Percentiles rank a stretch among this genome's conserved stretches.
Conservation (phyloP, 92 coral and sea anemone genomes). For the Phenganax marumi region DNA sequence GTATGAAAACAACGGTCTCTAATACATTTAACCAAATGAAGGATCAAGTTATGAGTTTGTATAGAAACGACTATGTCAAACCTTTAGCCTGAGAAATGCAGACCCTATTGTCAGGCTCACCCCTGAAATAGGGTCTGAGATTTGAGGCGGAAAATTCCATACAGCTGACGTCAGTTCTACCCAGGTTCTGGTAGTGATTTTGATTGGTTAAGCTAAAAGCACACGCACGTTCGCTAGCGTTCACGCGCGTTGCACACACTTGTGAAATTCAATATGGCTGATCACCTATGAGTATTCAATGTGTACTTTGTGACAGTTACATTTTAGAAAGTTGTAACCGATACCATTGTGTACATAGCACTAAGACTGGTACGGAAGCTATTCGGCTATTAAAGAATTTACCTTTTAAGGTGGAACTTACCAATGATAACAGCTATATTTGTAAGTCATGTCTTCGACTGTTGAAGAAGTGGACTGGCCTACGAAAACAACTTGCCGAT, state of each 20-base stretch:
- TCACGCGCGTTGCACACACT: background rate
- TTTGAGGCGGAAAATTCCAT: background rate
- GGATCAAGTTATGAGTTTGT: too few relatives aligned
- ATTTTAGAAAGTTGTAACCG: background rate
- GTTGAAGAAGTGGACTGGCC: background rate
- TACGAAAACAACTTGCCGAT: background rate
- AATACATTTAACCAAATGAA: too few relatives aligned
- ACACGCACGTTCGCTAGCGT: background rate
- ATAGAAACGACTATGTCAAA: too few relatives aligned
- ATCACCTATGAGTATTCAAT: background rate
- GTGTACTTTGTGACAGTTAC: background rate
- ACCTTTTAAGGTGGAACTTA: background rate
- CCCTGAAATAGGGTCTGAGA: background rate
- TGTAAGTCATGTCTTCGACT: constrained; percentile 2
- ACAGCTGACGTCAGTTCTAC: background rate
- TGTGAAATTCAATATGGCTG: constrained; percentile 1
- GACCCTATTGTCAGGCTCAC: background rate
- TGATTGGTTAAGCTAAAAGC: background rate
- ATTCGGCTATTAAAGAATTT: background rate
- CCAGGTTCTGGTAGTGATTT: background rate
- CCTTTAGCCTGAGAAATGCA: background rate
- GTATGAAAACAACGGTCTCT: too few relatives aligned
- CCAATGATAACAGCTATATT: background rate
- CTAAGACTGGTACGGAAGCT: constrained; percentile 2
- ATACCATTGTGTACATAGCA: background rate